Evolutionary conservation across 2,888 invertebrate genomes (phyloP), one percentile per base, ranked within the genome.

Genomic region (Orchesellides sinensis): DNA sequence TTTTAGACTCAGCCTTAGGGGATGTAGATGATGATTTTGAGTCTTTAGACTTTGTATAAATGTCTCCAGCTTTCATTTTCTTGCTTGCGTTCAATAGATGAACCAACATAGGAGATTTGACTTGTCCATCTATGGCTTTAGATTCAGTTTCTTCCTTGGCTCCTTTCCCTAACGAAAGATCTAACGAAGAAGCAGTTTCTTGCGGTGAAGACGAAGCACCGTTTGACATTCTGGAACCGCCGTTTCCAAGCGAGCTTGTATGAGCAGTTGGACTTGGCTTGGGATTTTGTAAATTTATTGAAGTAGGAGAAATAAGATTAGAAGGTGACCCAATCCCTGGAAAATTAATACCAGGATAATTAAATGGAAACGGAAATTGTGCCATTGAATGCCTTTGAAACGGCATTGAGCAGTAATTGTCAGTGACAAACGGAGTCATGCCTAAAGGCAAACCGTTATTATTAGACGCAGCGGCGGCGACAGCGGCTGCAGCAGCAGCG

Each of bases 341-440:
- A 17, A n/a, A 52, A 2, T 3, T 8, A n/a, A 40, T 32, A 54
- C 77, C 77, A 8, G 70, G 25, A 25, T 63, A 79, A 14, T 12
- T 19, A 35, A 52, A 79, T 8, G 79, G 79, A n/a, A 32, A 79
- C 0, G 69, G 47, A 6, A 45, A 49, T 3, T 35, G 19, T 27
- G 45, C 4, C 14, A 29, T 17, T 2, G 49, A 10, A 8, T 8
- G 10, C 1, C 35, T 23, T 12, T 21, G 40, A 25, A 69, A 84
- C 27, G 83, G 84, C 80, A 83, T 45, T 0, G 83, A 83, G 45
- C 72, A 72, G 49, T 79, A 85, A 49, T 63, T 84, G 23, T 70
- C 84, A 8, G 84, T 85, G 6, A 83, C 69, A 10, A 81, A 83
- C 32, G 85, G 85, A 32, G 82, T 75, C 63, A 83, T 68, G 29